These are phyloP conservation scores for Ginglymostoma cirratum DNA, from an alignment of 2,113 vertebrate genomes.

Conservation along the genomic window DNA sequence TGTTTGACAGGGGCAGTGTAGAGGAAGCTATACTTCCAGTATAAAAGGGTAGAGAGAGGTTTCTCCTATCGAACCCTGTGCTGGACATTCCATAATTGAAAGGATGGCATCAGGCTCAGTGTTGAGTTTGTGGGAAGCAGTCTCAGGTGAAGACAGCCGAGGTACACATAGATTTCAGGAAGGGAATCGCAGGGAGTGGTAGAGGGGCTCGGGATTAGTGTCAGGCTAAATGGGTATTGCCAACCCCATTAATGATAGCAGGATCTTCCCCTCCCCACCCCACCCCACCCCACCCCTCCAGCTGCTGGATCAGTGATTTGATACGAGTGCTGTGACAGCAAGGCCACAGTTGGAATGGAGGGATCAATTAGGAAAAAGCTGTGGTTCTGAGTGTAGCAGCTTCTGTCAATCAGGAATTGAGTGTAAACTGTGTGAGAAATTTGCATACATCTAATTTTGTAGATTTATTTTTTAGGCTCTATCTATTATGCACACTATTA, in stretches of 20 bases:
- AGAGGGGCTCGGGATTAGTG: neutral
- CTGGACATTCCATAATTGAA: neutral
- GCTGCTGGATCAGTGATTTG: neutral
- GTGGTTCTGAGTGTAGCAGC: no score
- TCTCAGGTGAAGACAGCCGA: neutral
- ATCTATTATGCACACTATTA: neutral
- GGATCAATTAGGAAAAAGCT: neutral
- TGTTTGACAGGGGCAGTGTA: no score
- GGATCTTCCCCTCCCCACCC: neutral
- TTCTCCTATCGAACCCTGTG: neutral
- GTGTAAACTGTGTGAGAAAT: neutral
- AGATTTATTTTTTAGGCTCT: neutral
- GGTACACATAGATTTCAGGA: no score
- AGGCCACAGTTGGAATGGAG: neutral
- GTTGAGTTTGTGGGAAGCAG: neutral
- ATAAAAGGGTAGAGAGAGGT: no score
- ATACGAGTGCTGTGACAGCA: no score
- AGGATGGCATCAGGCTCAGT: neutral
- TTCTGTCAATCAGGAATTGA: neutral
- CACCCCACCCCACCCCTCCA: neutral
- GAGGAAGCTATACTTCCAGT: no score
- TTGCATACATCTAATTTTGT: conserved; percentile 10
- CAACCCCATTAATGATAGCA: neutral
- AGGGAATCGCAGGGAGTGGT: neutral
- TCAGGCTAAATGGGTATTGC: neutral